Conservation (phyloP, 2,888 invertebrate species). For the Cheilosia urbana region DNA sequence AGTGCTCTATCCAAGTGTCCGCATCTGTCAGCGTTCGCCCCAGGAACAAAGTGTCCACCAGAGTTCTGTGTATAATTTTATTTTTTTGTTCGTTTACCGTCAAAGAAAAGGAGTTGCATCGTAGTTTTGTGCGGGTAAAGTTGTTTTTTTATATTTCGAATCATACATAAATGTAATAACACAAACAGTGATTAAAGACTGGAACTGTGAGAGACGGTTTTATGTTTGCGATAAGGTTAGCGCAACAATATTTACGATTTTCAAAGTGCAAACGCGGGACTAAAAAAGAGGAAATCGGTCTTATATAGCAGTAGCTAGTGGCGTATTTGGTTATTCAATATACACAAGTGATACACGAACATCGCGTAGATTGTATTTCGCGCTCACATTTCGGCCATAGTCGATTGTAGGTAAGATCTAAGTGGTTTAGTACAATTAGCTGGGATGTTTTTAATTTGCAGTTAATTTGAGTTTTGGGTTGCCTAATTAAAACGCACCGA, state of each 20-base stretch:
- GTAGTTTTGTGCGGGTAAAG: conserved; percentile 21
- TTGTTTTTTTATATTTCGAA: conserved; percentile 1
- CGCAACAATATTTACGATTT: conserved; percentile 55
- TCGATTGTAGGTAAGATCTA: conserved; percentile 18
- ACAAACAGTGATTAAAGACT: conserved; percentile 32
- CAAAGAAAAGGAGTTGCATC: conserved; percentile 11
- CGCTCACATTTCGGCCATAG: conserved; percentile 10
- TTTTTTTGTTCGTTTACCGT: neutral
- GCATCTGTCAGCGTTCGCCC: conserved; percentile 29
- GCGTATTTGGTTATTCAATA: neutral
- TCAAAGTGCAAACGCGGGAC: conserved; percentile 64
- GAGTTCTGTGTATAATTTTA: neutral
- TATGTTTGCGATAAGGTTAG: conserved; percentile 59
- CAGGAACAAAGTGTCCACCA: conserved; percentile 17
- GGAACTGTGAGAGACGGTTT: conserved; percentile 45
- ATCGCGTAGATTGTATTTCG: neutral
- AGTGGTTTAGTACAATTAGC: neutral
- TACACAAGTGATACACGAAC: conserved; percentile 32
- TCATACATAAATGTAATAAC: neutral
- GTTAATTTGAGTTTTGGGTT: conserved; percentile 2
- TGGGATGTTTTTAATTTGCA: neutral
- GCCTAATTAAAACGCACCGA: neutral
- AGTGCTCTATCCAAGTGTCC: conserved; percentile 38
- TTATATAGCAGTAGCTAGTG: conserved; percentile 52
- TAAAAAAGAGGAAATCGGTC: conserved; percentile 67